phyloP scores from a whole-genome alignment of 2,888 invertebrate genomes.

The Eumerus sabulonum region DNA sequence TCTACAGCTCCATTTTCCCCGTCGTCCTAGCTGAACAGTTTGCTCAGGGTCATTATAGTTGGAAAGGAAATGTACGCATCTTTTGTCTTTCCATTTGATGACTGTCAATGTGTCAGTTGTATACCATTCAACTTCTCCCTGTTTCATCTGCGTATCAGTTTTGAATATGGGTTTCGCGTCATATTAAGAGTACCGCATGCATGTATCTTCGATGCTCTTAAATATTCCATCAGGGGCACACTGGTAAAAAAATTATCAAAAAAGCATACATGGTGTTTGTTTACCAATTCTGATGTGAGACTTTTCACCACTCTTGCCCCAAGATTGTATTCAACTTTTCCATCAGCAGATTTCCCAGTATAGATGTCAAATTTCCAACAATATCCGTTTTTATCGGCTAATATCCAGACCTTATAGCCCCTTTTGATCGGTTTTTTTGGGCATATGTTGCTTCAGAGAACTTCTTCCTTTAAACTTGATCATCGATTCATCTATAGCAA shows the following conservation, averaged over 20 bases:
- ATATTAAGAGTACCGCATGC: constrained; percentile 22
- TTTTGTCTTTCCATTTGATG: constrained; percentile 21
- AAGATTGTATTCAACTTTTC: background rate
- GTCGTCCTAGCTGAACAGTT: constrained; percentile 16
- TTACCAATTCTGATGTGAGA: constrained; percentile 12
- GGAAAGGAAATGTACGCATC: constrained; percentile 24
- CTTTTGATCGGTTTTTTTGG: too few relatives aligned
- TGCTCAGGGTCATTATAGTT: constrained; percentile 23
- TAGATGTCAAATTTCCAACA: too few relatives aligned
- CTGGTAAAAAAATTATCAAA: constrained; percentile 26
- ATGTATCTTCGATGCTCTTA: constrained; percentile 16
- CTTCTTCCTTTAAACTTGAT: too few relatives aligned
- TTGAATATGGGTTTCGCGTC: background rate
- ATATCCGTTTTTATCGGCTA: too few relatives aligned
- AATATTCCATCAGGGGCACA: constrained; percentile 12
- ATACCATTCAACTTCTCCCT: constrained; percentile 7
- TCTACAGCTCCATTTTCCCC: constrained; percentile 11
- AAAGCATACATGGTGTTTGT: constrained; percentile 9
- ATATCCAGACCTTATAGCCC: too few relatives aligned
- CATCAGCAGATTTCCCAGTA: too few relatives aligned
- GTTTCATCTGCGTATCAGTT: background rate
- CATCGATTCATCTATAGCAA: background rate
- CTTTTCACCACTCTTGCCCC: background rate
- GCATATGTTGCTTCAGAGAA: too few relatives aligned
- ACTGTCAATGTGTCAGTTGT: constrained; percentile 6